phyloP scores from a whole-genome alignment of 2,113 vertebrate species.

The Rhynchomys soricoides region DNA sequence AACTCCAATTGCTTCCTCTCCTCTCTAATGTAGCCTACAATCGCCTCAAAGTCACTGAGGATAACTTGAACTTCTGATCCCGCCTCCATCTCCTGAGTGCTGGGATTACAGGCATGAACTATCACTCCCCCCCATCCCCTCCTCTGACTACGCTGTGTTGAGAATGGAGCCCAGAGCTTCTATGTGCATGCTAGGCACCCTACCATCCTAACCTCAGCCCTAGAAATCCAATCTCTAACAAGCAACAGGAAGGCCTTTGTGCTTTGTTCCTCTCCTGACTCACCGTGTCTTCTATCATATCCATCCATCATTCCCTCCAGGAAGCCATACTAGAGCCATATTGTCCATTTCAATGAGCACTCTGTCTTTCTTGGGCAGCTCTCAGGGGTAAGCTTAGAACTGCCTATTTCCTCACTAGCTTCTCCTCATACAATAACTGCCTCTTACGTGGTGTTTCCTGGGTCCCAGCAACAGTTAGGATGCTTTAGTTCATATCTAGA shows the following conservation, averaged over 20 bases:
- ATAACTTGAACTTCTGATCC: background rate
- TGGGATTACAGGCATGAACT: background rate
- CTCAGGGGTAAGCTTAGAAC: background rate
- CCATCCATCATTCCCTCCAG: background rate
- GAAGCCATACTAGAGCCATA: background rate
- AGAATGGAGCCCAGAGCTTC: background rate
- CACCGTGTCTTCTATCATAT: background rate
- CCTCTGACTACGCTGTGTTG: background rate
- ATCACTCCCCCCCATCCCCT: background rate
- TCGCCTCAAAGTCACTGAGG: background rate
- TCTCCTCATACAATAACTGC: background rate
- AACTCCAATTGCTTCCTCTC: background rate
- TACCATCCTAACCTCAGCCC: background rate
- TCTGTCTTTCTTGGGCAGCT: background rate
- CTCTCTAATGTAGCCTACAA: background rate
- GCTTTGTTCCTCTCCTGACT: fast-evolving
- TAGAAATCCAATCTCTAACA: background rate
- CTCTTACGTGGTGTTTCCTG: background rate
- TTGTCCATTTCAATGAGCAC: background rate
- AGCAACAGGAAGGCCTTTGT: background rate
- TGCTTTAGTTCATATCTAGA: background rate
- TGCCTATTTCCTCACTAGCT: background rate
- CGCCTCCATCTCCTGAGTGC: background rate
- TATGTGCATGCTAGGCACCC: background rate
- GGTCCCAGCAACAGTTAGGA: background rate